Conservation (phyloP, 2,888 invertebrate genomes). For the Monopis laevigella region DNA sequence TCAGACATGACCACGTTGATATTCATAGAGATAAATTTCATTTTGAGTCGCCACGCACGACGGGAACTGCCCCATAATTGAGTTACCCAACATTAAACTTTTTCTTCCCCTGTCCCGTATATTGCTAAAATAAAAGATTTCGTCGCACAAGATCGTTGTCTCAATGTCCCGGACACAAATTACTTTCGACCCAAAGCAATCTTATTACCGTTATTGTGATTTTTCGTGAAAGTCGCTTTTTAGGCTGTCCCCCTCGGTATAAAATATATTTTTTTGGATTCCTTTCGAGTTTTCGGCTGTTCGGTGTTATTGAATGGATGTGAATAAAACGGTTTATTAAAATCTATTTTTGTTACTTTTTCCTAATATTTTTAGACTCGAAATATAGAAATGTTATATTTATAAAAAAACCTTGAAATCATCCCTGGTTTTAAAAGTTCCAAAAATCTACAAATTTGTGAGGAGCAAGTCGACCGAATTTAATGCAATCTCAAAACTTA, state of each 20-base stretch:
- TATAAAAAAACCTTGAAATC: too few relatives aligned
- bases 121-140: constrained; percentile 45
- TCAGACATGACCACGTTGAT: neutral
- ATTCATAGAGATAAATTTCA: constrained; percentile 28
- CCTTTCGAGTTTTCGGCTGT: neutral
- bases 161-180: constrained; percentile 32
- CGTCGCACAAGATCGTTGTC: constrained; percentile 16
- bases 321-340: constrained; percentile 1
- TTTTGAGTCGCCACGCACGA: constrained; percentile 26
- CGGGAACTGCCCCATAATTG: constrained; percentile 34
- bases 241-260: neutral
- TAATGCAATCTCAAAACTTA: too few relatives aligned
- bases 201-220: constrained; percentile 37
- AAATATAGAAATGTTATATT: too few relatives aligned
- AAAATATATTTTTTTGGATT: constrained; percentile 3
- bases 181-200: constrained; percentile 34
- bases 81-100: constrained; percentile 55
- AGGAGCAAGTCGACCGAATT: too few relatives aligned
- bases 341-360: too few relatives aligned
- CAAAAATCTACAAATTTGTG: too few relatives aligned
- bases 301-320: constrained; percentile 1
- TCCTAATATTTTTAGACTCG: too few relatives aligned
- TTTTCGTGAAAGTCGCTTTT: constrained; percentile 16
- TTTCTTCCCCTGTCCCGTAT: constrained; percentile 25
- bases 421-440: too few relatives aligned